These are phyloP conservation scores for Conus betulinus DNA, from an alignment of 1,140 invertebrate species.

Conservation along the genomic window DNA sequence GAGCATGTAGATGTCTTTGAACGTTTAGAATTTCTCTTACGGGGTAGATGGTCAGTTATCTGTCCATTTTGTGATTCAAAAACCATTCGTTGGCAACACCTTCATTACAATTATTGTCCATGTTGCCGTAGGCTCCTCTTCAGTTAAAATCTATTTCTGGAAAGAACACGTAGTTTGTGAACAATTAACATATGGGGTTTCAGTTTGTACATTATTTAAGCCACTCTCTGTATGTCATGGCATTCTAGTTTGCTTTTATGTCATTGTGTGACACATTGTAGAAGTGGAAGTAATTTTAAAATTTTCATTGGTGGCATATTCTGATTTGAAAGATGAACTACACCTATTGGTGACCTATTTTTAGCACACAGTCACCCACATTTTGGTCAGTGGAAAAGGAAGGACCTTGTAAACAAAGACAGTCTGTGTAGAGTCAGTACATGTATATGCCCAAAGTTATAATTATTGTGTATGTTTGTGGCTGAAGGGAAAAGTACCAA, in stretches of 20 bases:
- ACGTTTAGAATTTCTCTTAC: neutral
- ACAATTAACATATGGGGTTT: conserved; percentile 15
- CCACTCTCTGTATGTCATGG: neutral
- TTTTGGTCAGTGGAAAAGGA: neutral
- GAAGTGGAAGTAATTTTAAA: neutral
- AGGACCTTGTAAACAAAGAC: neutral
- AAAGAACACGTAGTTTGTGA: neutral
- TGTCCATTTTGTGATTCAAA: neutral
- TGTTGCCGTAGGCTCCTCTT: neutral
- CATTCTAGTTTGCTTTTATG: neutral
- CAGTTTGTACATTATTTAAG: neutral
- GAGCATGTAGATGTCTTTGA: neutral
- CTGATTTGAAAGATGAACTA: neutral
- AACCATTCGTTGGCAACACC: neutral
- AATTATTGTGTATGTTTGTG: no score
- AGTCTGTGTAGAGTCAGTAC: neutral
- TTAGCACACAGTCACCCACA: conserved; percentile 22
- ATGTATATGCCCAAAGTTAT: no score
- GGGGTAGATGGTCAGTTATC: neutral
- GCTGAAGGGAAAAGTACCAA: no score
- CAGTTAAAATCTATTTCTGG: neutral
- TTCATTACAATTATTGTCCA: neutral
- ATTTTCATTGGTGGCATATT: neutral
- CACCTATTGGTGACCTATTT: neutral
- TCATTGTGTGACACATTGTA: neutral